Evolutionary conservation across 2,888 invertebrate species (phyloP).

Genomic region (Thyatira batis): DNA sequence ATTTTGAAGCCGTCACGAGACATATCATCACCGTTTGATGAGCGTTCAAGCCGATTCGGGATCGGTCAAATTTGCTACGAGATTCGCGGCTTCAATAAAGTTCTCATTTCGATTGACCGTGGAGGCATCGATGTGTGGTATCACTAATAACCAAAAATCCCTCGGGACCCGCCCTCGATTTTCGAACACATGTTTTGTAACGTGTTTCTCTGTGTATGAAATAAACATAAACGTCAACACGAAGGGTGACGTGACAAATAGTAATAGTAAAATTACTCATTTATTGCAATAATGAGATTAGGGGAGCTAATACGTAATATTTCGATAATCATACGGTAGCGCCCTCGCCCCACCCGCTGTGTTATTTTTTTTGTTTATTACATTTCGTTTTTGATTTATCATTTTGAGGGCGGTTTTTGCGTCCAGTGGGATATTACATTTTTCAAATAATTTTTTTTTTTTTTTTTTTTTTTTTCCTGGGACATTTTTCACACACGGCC

Average conservation of each 20-base stretch:
- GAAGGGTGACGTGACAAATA: constrained; percentile 41
- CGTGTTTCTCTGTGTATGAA: neutral
- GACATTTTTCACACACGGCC: too few species aligned
- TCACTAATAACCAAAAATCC: constrained; percentile 1
- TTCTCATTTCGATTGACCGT: neutral
- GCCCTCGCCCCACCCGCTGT: constrained; percentile 22
- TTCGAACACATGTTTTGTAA: constrained; percentile 1
- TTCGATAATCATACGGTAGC: constrained; percentile 35
- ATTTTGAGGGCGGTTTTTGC: constrained; percentile 21
- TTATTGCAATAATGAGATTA: constrained; percentile 36
- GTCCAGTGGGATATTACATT: constrained; percentile 28
- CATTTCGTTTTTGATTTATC: constrained; percentile 30
- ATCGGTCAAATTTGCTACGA: constrained; percentile 25
- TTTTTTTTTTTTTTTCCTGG: too few species aligned
- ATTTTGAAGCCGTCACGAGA: constrained; percentile 8
- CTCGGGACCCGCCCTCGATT: neutral
- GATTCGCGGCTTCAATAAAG: neutral
- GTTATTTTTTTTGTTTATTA: constrained; percentile 29
- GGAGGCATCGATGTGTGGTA: constrained; percentile 1
- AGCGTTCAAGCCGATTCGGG: constrained; percentile 25
- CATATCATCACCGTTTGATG: constrained; percentile 34
- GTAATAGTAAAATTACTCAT: constrained; percentile 40
- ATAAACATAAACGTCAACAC: neutral
- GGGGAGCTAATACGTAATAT: constrained; percentile 32
- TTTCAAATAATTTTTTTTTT: too few species aligned